A percentile compares a stretch with the other conserved stretches of the same genome.
Conservation (phyloP, 1,140 invertebrate species). For the Papilio glaucus region DNA sequence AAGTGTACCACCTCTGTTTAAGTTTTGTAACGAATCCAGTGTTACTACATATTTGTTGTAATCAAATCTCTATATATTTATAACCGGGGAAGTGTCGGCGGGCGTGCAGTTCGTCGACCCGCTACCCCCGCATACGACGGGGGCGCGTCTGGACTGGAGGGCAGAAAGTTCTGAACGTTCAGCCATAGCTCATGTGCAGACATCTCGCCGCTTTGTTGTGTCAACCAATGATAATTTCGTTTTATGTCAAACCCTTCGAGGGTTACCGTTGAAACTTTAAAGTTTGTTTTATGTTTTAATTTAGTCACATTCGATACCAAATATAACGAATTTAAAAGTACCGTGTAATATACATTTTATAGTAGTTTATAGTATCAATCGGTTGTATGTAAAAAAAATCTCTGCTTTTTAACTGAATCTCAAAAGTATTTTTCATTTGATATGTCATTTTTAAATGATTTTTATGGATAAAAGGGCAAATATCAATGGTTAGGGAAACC, state of each 20-base stretch:
- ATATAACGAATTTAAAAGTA: no score
- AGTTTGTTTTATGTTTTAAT: neutral
- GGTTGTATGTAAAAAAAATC: no score
- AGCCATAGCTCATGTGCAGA: constrained; percentile 23
- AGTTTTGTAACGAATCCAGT: neutral
- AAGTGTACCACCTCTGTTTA: neutral
- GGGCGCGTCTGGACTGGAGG: constrained; percentile 6
- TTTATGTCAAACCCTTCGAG: neutral
- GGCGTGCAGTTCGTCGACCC: constrained; percentile 24
- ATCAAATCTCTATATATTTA: constrained; percentile 24
- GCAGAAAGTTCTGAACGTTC: neutral
- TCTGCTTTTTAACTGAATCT: no score
- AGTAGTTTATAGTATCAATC: no score
- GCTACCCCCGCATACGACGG: constrained; percentile 5
- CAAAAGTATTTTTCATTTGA: no score
- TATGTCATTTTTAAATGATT: no score
- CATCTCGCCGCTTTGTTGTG: constrained; percentile 18
- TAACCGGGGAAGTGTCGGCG: neutral
- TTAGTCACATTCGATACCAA: no score
- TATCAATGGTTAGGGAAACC: no score
- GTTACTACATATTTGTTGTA: neutral
- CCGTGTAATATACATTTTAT: no score
- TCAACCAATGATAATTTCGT: constrained; percentile 16
- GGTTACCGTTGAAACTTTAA: neutral
- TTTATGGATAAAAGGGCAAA: no score